Percentiles rank a stretch among this genome's conserved stretches.
Conservation (phyloP, 2,797 vertebrate genomes). For the Gallinago solitaria region DNA sequence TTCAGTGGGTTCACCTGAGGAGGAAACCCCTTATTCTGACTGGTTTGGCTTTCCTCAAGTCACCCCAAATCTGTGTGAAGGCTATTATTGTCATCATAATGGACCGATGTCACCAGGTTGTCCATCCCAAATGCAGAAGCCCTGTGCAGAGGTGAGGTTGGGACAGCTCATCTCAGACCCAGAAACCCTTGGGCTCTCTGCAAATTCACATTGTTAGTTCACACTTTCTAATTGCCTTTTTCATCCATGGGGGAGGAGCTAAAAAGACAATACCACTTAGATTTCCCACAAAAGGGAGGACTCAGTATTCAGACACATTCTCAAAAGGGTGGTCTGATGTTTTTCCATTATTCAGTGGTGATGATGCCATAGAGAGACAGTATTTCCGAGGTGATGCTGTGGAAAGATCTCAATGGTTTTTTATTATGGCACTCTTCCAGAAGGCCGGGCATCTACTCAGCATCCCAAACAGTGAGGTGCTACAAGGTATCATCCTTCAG, state of each 20-base stretch:
- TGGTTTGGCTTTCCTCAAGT: neutral
- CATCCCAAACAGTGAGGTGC: neutral
- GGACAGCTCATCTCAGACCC: neutral
- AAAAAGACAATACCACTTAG: neutral
- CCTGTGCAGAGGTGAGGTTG: neutral
- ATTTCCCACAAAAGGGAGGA: neutral
- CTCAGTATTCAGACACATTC: neutral
- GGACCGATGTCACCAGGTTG: rapidly evolving
- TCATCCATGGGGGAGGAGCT: neutral
- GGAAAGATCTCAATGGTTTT: neutral
- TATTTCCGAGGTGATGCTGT: neutral
- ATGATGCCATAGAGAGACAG: neutral
- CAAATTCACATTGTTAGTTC: neutral
- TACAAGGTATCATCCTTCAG: neutral
- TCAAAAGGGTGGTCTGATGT: neutral
- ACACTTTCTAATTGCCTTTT: neutral
- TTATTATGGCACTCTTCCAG: neutral
- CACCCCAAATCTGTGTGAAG: neutral
- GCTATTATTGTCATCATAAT: neutral
- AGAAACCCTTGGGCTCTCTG: neutral
- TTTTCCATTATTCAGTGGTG: neutral
- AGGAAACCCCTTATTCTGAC: neutral
- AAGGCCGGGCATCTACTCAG: neutral
- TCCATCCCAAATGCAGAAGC: neutral
- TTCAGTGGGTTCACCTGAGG: neutral